Evolutionary conservation across 2,113 vertebrate genomes (phyloP).

Genomic region (Boleophthalmus pectinirostris): DNA sequence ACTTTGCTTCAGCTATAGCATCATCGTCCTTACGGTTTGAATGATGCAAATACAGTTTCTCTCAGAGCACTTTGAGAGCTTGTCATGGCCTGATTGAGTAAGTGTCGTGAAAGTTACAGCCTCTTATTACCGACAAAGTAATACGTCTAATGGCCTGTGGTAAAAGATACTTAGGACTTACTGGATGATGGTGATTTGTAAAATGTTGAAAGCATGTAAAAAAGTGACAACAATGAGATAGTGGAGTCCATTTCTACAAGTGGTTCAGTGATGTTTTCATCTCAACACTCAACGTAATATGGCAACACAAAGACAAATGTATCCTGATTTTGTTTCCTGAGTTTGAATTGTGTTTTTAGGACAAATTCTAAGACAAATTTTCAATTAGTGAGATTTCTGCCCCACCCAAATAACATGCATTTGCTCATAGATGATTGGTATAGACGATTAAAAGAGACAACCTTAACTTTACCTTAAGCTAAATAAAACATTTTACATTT

Average conservation of each 20-base stretch:
- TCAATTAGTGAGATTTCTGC: too few relatives aligned
- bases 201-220: not conserved
- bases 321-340: too few relatives aligned
- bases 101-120: not conserved
- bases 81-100: constrained; percentile 14
- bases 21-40: constrained; percentile 17
- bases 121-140: not conserved
- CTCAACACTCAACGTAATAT: not conserved
- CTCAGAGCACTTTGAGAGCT: constrained; percentile 13
- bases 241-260: not conserved
- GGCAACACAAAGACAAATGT: too few relatives aligned
- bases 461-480: too few relatives aligned
- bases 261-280: not conserved
- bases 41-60: constrained; percentile 39
- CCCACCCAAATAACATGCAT: too few relatives aligned
- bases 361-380: too few relatives aligned
- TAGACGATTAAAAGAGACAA: too few relatives aligned
- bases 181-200: not conserved
- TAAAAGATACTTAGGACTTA: not conserved
- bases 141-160: constrained; percentile 1
- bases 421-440: too few relatives aligned
- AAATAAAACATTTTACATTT: too few relatives aligned
- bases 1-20: constrained; percentile 1
- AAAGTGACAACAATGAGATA: not conserved
- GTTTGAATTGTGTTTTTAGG: too few relatives aligned